Conservation (phyloP, 1,140 invertebrate genomes). For the Heliconius congener region DNA sequence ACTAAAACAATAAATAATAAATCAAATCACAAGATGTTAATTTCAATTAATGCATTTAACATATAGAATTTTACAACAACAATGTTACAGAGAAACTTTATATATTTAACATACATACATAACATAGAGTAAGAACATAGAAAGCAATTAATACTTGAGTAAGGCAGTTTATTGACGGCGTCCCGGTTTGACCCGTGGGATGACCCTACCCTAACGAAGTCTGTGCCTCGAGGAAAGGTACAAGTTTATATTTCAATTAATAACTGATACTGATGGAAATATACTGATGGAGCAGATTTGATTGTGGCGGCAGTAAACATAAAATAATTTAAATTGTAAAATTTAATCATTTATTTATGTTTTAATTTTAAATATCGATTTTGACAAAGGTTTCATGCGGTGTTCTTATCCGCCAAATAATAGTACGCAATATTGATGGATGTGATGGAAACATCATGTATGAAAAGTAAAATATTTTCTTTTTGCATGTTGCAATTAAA, state of each 20-base stretch:
- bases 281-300: background rate
- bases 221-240: constrained; percentile 32
- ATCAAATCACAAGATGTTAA: background rate
- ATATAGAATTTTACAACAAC: background rate
- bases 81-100: background rate
- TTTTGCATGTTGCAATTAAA: too few species aligned
- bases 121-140: constrained; percentile 2
- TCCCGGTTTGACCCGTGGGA: constrained; percentile 55
- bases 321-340: background rate
- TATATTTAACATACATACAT: background rate
- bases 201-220: constrained; percentile 60
- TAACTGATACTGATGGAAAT: constrained; percentile 18
- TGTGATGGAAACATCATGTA: too few species aligned
- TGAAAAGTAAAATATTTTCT: too few species aligned
- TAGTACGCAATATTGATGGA: too few species aligned
- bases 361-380: too few species aligned
- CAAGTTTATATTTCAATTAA: constrained; percentile 35
- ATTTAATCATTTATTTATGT: background rate
- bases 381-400: too few species aligned
- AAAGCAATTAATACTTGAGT: constrained; percentile 57
- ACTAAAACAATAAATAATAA: background rate
- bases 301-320: background rate
- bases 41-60: background rate
- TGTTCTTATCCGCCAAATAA: too few species aligned
- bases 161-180: constrained; percentile 46